phyloP scores from a whole-genome alignment of 1,140 invertebrate genomes.

The Tribolium castaneum region DNA sequence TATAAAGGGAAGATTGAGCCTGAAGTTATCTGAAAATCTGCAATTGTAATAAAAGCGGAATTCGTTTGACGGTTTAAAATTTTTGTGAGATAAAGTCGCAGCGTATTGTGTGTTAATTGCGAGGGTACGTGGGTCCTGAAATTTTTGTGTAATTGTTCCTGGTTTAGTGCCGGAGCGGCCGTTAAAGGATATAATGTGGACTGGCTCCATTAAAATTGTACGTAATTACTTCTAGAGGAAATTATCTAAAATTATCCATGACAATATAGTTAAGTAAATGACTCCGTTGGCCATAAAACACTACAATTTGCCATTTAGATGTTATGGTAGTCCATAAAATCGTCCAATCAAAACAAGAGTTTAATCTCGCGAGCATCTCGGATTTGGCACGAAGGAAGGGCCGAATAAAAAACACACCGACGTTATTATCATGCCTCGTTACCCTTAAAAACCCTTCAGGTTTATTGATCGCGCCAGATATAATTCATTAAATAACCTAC shows the following conservation, averaged over 20 bases:
- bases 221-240: constrained; percentile 35
- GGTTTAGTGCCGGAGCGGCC: constrained; percentile 17
- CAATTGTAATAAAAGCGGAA: neutral
- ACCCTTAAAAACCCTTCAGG: constrained; percentile 29
- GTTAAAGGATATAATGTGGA: constrained; percentile 23
- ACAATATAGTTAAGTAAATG: constrained; percentile 36
- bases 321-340: constrained; percentile 33
- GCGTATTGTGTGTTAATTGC: constrained; percentile 19
- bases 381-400: constrained; percentile 36
- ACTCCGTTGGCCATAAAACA: constrained; percentile 36
- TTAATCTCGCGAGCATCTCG: constrained; percentile 23
- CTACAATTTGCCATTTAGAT: constrained; percentile 38
- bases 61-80: neutral
- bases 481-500: constrained; percentile 34
- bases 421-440: constrained; percentile 7
- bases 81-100: neutral
- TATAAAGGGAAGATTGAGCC: neutral
- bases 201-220: constrained; percentile 38
- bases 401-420: neutral
- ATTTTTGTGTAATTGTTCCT: constrained; percentile 23
- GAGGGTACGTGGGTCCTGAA: neutral
- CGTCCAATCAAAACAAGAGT: constrained; percentile 36
- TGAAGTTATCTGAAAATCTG: neutral
- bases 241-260: constrained; percentile 39
- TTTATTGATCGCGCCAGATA: constrained; percentile 28